phyloP scores from a whole-genome alignment of 2,113 vertebrate species.

The Anolis sagrei region DNA sequence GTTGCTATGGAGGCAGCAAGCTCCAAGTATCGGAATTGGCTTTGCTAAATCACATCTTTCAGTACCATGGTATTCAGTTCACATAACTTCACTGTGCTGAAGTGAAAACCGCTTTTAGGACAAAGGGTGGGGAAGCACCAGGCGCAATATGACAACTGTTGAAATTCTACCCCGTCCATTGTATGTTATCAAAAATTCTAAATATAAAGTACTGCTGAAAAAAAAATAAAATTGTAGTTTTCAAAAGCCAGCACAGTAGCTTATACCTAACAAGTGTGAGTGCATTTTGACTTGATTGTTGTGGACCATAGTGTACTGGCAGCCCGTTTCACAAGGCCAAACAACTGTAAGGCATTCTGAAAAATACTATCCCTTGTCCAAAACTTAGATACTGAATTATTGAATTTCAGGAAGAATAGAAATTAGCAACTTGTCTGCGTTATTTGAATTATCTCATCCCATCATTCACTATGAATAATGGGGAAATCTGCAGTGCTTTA shows the following conservation, averaged over 20 bases:
- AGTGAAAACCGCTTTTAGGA: not conserved
- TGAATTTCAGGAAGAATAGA: constrained; percentile 7
- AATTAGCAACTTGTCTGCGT: not conserved
- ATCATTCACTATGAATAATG: too few relatives aligned
- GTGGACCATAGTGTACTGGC: not conserved
- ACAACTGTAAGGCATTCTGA: not conserved
- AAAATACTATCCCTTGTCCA: not conserved
- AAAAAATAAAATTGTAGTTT: not conserved
- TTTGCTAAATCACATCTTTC: constrained; percentile 59
- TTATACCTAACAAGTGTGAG: not conserved
- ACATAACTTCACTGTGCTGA: constrained; percentile 25
- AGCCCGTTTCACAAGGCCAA: not conserved
- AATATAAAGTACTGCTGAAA: not conserved
- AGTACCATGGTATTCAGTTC: constrained; percentile 46
- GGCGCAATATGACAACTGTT: not conserved
- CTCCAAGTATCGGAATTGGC: constrained; percentile 74
- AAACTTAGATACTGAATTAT: not conserved
- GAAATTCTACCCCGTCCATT: not conserved
- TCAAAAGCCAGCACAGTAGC: not conserved
- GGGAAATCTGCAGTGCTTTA: not conserved
- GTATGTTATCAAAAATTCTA: not conserved
- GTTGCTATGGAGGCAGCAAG: constrained; percentile 83
- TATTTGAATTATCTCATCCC: not conserved
- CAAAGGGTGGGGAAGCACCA: not conserved
- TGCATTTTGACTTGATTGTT: not conserved